Conservation (phyloP, 2,113 vertebrate genomes). For the Alligator mississippiensis region DNA sequence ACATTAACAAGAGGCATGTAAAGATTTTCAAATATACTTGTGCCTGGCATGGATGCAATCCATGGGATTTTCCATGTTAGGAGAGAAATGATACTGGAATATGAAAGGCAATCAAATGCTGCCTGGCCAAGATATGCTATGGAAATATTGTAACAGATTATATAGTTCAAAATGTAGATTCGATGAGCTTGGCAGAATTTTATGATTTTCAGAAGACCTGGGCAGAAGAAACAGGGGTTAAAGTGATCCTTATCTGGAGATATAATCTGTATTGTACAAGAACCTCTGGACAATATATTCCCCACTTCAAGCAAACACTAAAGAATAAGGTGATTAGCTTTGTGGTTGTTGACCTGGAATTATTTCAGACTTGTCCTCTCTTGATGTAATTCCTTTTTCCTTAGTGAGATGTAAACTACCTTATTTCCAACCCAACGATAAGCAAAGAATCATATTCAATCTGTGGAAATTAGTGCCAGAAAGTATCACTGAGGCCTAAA, state of each 20-base stretch:
- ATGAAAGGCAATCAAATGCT: neutral
- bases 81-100: neutral
- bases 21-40: neutral
- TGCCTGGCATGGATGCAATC: neutral
- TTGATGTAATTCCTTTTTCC: constrained; percentile 28
- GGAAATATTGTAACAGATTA: neutral
- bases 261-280: neutral
- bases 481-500: neutral
- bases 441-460: constrained; percentile 46
- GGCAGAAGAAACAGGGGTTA: neutral
- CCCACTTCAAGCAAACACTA: neutral
- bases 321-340: neutral
- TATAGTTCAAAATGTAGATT: neutral
- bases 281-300: neutral
- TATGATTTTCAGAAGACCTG: neutral
- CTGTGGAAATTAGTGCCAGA: neutral
- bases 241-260: accelerated
- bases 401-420: constrained; percentile 48
- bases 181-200: neutral
- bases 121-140: neutral
- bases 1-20: neutral
- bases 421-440: constrained; percentile 25
- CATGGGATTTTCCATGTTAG: neutral
- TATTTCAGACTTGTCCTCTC: constrained; percentile 58
- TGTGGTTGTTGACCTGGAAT: constrained; percentile 23